These are phyloP conservation scores for Limnodromus scolopaceus DNA, from an alignment of 2,797 vertebrate species.

Conservation along the genomic window DNA sequence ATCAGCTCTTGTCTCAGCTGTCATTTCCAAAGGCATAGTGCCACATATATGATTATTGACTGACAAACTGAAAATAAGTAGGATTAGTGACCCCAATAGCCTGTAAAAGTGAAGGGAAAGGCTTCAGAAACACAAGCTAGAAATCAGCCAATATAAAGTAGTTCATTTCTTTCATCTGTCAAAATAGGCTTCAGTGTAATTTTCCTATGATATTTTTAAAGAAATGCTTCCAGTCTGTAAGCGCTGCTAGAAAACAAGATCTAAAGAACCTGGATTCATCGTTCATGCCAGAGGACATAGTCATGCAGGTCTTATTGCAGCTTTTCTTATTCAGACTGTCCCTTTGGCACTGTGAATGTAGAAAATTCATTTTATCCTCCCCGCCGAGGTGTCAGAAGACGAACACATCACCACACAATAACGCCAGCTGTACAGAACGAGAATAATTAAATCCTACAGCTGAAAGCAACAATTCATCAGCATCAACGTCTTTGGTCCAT, in stretches of 20 bases:
- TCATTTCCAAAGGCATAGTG: not conserved
- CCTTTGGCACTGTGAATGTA: not conserved
- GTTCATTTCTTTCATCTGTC: not conserved
- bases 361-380: conserved; percentile 2
- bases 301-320: not conserved
- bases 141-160: not conserved
- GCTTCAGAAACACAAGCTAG: not conserved
- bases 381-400: not conserved
- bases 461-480: conserved; percentile 58
- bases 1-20: conserved; percentile 29
- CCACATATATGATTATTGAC: conserved; percentile 17
- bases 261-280: not conserved
- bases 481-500: not conserved
- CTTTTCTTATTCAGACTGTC: conserved; percentile 25
- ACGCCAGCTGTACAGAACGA: not conserved
- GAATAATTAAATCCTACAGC: conserved; percentile 57
- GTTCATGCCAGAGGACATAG: not conserved
- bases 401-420: conserved; percentile 46
- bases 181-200: not conserved
- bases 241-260: not conserved
- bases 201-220: not conserved
- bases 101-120: not conserved
- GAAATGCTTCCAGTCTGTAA: not conserved
- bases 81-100: not conserved
- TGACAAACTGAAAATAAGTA: conserved; percentile 31